phyloP scores from a whole-genome alignment of 1,140 invertebrate genomes.

The Caenorhabditis briggsae region DNA sequence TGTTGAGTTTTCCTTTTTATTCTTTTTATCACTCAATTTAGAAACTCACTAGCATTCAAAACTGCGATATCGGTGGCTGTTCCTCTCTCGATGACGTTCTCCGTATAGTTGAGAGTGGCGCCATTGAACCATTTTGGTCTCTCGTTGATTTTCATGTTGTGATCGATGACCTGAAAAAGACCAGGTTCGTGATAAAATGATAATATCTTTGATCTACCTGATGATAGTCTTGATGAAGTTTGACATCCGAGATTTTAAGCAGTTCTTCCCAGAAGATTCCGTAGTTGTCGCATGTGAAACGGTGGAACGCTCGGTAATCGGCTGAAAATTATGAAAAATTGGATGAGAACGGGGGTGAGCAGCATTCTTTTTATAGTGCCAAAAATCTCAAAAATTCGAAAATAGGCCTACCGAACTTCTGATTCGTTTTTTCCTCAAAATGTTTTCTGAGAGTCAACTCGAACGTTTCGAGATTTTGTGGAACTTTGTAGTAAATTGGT shows the following conservation, averaged over 20 bases:
- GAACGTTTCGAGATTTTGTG: slow-evolving; percentile 14
- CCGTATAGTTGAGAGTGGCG: slow-evolving; percentile 80
- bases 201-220: slow-evolving; percentile 72
- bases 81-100: slow-evolving; percentile 78
- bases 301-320: slow-evolving; percentile 79
- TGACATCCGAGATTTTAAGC: slow-evolving; percentile 78
- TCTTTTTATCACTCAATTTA: background rate
- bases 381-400: background rate
- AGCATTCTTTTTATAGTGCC: too few species aligned
- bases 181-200: background rate
- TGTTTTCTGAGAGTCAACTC: slow-evolving; percentile 27
- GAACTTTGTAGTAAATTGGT: slow-evolving; percentile 29
- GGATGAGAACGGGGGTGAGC: background rate
- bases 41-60: slow-evolving; percentile 78
- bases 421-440: slow-evolving; percentile 34
- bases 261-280: slow-evolving; percentile 80
- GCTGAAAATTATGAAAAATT: slow-evolving; percentile 72
- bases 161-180: slow-evolving; percentile 77
- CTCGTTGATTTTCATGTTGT: slow-evolving; percentile 78
- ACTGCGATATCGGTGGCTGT: slow-evolving; percentile 79
- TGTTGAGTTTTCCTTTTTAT: too few species aligned
- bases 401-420: slow-evolving; percentile 17
- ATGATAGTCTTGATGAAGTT: slow-evolving; percentile 77
- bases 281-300: slow-evolving; percentile 80
- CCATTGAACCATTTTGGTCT: slow-evolving; percentile 80